Percentiles rank a stretch among this genome's conserved stretches.
These are phyloP conservation scores for Ischnus inquisitorius DNA, from an alignment of 2,888 invertebrate species.

Conservation along the genomic window DNA sequence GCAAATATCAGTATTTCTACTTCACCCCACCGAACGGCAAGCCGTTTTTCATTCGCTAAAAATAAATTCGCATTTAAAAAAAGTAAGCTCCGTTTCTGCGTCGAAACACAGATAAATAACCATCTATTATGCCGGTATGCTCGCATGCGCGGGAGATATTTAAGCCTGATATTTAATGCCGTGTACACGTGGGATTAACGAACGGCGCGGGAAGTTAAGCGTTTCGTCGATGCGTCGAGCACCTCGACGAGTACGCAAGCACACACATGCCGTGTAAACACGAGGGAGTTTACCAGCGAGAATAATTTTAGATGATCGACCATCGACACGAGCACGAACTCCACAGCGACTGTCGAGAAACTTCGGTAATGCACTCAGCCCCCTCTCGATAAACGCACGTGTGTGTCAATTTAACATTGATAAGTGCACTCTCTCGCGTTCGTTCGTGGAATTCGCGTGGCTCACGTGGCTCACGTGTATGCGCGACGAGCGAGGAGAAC, in stretches of 20 bases:
- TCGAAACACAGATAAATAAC: background rate
- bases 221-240: conserved; percentile 17
- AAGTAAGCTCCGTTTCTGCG: background rate
- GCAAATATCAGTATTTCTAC: background rate
- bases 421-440: conserved; percentile 7
- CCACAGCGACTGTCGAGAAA: background rate
- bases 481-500: background rate
- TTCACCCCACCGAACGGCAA: no score
- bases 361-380: background rate
- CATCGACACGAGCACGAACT: conserved; percentile 5
- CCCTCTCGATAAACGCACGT: background rate
- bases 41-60: no score
- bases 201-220: background rate
- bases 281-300: background rate
- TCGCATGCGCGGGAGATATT: background rate
- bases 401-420: conserved; percentile 7
- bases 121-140: background rate
- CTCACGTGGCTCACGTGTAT: background rate
- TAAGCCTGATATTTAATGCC: background rate
- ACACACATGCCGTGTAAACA: background rate
- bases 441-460: background rate
- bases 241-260: background rate
- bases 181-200: conserved; percentile 15
- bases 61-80: no score
- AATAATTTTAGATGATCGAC: conserved; percentile 30